These are phyloP conservation scores for Nerophis ophidion DNA, from an alignment of 2,113 vertebrate species.

Conservation along the genomic window DNA sequence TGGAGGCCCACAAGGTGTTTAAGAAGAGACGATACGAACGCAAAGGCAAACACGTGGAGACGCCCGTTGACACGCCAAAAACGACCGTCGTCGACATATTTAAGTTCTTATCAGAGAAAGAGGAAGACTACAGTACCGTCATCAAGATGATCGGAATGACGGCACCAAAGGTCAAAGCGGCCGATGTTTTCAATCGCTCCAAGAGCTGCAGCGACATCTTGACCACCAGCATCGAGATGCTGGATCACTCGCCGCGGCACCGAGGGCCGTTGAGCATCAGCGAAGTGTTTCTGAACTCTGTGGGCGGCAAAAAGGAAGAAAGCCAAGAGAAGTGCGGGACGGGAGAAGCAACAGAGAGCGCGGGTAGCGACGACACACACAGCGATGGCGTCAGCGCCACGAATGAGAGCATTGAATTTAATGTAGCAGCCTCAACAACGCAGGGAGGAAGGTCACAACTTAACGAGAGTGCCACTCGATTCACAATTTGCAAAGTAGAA, in stretches of 20 bases:
- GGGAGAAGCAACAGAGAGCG: conserved; percentile 47
- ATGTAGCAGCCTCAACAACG: conserved; percentile 6
- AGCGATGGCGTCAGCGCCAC: conserved; percentile 40
- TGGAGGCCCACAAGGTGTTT: conserved; percentile 90
- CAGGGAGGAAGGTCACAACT: conserved; percentile 25
- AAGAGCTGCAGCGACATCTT: conserved; percentile 72
- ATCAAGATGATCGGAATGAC: conserved; percentile 84
- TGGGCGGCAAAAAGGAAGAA: conserved; percentile 21
- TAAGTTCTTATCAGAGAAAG: conserved; percentile 84
- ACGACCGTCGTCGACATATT: conserved; percentile 84
- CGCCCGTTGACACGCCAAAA: neutral
- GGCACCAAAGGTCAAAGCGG: conserved; percentile 29
- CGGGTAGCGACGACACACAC: conserved; percentile 26
- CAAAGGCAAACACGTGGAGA: conserved; percentile 67
- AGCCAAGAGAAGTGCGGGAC: conserved; percentile 30
- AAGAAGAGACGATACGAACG: conserved; percentile 85
- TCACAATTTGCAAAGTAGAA: conserved; percentile 49
- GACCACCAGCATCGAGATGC: conserved; percentile 42
- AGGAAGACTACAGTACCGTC: conserved; percentile 87
- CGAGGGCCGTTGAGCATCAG: conserved; percentile 66
- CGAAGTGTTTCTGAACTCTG: conserved; percentile 65
- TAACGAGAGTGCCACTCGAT: conserved; percentile 29
- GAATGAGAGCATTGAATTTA: conserved; percentile 56
- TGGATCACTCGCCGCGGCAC: conserved; percentile 62
- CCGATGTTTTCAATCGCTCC: conserved; percentile 64